Conservation (phyloP, 2,888 invertebrate species). For the Harpagoxenus sublaevis region DNA sequence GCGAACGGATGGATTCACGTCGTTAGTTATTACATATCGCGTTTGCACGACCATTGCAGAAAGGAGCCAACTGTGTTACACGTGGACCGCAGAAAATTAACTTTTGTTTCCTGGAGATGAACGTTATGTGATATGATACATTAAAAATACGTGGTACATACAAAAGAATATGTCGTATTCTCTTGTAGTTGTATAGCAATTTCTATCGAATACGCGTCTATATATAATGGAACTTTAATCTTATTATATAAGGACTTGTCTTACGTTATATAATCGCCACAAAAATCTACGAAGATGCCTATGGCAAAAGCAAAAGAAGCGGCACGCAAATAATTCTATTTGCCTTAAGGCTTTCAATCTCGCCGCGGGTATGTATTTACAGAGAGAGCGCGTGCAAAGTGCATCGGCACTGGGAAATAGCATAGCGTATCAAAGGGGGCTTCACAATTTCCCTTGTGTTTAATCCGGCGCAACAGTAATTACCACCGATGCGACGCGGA, state of each 20-base stretch:
- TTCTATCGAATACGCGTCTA: not conserved
- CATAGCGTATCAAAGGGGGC: constrained; percentile 4
- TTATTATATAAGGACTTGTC: not conserved
- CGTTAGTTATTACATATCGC: constrained; percentile 9
- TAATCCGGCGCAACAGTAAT: constrained; percentile 49
- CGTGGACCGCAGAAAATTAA: constrained; percentile 6
- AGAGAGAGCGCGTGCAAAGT: constrained; percentile 17
- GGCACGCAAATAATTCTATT: constrained; percentile 18
- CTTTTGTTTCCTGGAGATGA: not conserved
- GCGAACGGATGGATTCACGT: constrained; percentile 27
- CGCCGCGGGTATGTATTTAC: constrained; percentile 5
- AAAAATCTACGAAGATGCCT: not conserved
- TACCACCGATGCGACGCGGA: constrained; percentile 31
- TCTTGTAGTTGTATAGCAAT: not conserved
- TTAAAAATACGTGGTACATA: not conserved
- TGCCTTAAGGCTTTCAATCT: constrained; percentile 39
- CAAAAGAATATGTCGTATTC: not conserved
- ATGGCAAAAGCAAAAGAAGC: not conserved
- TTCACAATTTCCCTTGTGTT: constrained; percentile 34
- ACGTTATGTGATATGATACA: not conserved
- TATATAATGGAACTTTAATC: not conserved
- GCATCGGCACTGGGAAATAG: constrained; percentile 33
- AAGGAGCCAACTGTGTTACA: not conserved
- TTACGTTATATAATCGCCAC: not conserved
- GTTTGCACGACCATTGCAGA: not conserved